phyloP scores from a whole-genome alignment of 2,797 vertebrate species.

The Ctenosaura bakeri region DNA sequence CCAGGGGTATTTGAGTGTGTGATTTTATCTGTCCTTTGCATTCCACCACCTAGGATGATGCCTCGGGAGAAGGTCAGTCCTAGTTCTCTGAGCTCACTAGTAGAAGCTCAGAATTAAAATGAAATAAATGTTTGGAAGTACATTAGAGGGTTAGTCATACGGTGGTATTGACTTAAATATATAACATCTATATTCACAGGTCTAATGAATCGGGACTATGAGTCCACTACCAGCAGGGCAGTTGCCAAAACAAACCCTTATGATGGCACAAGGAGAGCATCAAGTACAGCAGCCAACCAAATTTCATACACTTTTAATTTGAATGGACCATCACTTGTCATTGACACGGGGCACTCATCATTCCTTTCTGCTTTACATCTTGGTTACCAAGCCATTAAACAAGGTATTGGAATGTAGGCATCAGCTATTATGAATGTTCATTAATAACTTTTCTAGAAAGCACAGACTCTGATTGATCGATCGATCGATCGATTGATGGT shows the following conservation, averaged over 20 bases:
- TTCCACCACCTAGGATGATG: neutral
- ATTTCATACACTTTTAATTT: constrained; percentile 90
- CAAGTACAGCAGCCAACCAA: constrained; percentile 89
- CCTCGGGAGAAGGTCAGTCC: no score
- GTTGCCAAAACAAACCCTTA: constrained; percentile 84
- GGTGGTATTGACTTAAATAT: neutral
- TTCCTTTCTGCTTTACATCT: constrained; percentile 89
- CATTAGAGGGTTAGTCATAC: neutral
- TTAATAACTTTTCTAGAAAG: neutral
- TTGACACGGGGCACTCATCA: constrained; percentile 91
- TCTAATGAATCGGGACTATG: constrained; percentile 91
- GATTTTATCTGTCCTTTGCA: neutral
- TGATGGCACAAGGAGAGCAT: constrained; percentile 84
- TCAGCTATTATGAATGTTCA: neutral
- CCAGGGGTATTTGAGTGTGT: neutral
- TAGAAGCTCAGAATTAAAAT: neutral
- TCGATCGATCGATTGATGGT: no score
- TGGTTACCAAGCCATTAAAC: constrained; percentile 85
- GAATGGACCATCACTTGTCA: constrained; percentile 88
- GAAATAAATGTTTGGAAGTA: neutral
- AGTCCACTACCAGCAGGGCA: constrained; percentile 79
- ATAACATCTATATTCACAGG: constrained; percentile 75
- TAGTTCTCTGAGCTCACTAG: neutral
- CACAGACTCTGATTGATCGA: no score
- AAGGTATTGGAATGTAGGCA: constrained; percentile 78